These are phyloP conservation scores for Prenolepis imparis DNA, from an alignment of 2,888 invertebrate species.

Conservation along the genomic window DNA sequence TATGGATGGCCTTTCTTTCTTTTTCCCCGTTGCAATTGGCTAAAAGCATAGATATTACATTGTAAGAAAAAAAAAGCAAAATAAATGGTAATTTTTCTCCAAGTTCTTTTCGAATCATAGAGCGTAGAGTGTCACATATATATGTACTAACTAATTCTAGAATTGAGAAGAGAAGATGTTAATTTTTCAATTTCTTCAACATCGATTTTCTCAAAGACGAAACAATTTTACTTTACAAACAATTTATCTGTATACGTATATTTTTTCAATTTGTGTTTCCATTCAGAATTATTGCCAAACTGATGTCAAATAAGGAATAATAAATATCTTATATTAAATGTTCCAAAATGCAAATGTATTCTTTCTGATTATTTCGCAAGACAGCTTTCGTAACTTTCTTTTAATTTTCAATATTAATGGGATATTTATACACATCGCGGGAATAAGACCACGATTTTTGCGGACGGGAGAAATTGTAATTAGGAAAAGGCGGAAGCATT, in stretches of 20 bases:
- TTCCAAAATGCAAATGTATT: not conserved
- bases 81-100: constrained; percentile 34
- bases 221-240: not conserved
- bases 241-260: not conserved
- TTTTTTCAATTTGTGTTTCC: not conserved
- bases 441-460: constrained; percentile 56
- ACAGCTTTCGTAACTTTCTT: not conserved
- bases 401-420: constrained; percentile 4
- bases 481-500: constrained; percentile 63
- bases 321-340: too few relatives aligned
- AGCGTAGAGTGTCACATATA: not conserved
- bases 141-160: not conserved
- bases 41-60: constrained; percentile 53
- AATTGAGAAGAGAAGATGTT: not conserved
- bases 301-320: too few relatives aligned
- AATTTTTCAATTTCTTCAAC: not conserved
- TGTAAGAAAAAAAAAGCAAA: constrained; percentile 26
- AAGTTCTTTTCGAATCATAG: constrained; percentile 5
- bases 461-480: constrained; percentile 72
- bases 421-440: not conserved
- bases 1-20: constrained; percentile 45
- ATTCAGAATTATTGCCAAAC: not conserved
- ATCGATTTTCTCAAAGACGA: constrained; percentile 4
- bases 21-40: constrained; percentile 49
- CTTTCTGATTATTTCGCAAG: not conserved